Percentiles rank a stretch among this genome's conserved stretches.
These are phyloP conservation scores for Falco berigora DNA, from an alignment of 2,797 vertebrate genomes.

Conservation along the genomic window DNA sequence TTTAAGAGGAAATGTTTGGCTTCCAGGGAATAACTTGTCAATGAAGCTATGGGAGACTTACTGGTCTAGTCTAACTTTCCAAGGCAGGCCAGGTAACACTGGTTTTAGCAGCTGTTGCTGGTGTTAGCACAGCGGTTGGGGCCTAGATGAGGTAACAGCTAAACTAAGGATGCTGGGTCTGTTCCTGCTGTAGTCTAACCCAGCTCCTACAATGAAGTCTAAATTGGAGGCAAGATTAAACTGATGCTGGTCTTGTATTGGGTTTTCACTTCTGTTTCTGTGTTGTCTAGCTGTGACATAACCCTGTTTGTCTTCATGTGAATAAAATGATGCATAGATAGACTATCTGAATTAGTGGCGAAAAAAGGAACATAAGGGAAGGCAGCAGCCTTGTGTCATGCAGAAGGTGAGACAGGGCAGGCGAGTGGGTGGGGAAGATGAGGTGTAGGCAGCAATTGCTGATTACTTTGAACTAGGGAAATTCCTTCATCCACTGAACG, in stretches of 20 bases:
- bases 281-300: background rate
- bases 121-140: background rate
- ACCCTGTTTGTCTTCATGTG: background rate
- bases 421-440: background rate
- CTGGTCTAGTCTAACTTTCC: background rate
- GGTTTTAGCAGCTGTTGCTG: background rate
- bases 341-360: background rate
- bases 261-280: background rate
- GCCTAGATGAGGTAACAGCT: constrained; percentile 42
- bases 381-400: background rate
- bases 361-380: background rate
- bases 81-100: background rate
- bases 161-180: constrained; percentile 8
- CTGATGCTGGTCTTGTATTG: background rate
- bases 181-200: background rate
- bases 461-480: background rate
- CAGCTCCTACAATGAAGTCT: background rate
- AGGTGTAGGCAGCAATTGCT: background rate
- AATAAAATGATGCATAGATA: background rate
- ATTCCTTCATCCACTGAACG: background rate
- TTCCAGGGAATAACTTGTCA: background rate
- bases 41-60: background rate
- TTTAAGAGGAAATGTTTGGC: background rate
- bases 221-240: background rate
- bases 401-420: background rate